Evolutionary conservation across 2,888 invertebrate genomes (phyloP), one percentile per base, ranked within the genome.

Genomic region (Eutolmus rufibarbis): DNA sequence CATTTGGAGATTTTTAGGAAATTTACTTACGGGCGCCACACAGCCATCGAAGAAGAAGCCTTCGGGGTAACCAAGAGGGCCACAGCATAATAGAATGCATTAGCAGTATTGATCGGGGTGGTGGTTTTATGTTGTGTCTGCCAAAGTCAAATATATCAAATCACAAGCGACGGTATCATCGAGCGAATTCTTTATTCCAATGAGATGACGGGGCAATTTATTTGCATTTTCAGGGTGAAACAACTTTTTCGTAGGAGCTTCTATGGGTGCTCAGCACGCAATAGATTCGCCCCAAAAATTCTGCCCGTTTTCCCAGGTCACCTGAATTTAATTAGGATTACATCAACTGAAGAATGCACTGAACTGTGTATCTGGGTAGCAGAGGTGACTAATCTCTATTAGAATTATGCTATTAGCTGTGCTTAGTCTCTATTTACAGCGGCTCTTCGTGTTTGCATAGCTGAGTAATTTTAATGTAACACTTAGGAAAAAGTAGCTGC

Each of bases 241-340:
- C 43, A 78, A 78, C 19, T 23, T 78, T 78, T 40, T 77, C 12
- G 5, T 43, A 23, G 23, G 37, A 19, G 43, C 40, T 78, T 78
- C 78, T 40, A 43, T 40, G 78, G 78, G 78, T 23, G 78, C 40
- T 78, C 16, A n/a, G 40, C 78, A 78, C 43, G 78, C 78, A 78
- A 37, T 43, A 14, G 43, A 37, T 76, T 76, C 28, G 1, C 14
- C 37, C 76, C 37, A n/a, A 12, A 76, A 34, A 76, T 40, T 76
- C n/a, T 16, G 19, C 31, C n/a, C 76, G 12, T 19, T 40, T 78
- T 40, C 23, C 78, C 78, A 78, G 40, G 40, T 43, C 40, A 37
- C 37, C 43, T 78, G 43, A 78, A 78, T 78, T 78, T 40, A 78
- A 78, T 78, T 78, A 78, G 78, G 78, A 78, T 78, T 78, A 78